Percentiles rank a stretch among this genome's conserved stretches.
Conservation (phyloP, 2,888 invertebrate genomes). For the Stomorhina lunata region DNA sequence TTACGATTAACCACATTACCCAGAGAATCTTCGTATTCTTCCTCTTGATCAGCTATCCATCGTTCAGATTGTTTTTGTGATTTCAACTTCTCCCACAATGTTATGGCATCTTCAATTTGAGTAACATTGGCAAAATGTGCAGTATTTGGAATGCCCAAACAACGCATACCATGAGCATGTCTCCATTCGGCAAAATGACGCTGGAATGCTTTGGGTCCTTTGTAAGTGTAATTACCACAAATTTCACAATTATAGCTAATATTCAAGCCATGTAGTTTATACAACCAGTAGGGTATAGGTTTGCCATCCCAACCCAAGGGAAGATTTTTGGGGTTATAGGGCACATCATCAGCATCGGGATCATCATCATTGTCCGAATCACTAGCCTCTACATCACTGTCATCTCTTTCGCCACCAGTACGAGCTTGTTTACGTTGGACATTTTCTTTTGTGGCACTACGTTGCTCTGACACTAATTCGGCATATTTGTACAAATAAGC, state of each 20-base stretch:
- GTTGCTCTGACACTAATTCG: conserved; percentile 90
- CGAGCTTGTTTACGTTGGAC: conserved; percentile 98
- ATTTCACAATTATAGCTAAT: conserved; percentile 99
- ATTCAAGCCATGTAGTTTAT: conserved; percentile 98
- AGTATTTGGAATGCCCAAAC: conserved; percentile 99
- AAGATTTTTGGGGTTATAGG: conserved; percentile 99
- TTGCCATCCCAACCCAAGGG: conserved; percentile 99
- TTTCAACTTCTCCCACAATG: conserved; percentile 98
- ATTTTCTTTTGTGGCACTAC: conserved; percentile 97
- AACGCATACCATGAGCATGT: conserved; percentile 97
- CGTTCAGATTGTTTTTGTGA: conserved; percentile 96
- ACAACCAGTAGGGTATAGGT: conserved; percentile 97
- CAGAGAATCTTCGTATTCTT: conserved; percentile 98
- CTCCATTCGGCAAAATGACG: conserved; percentile 98
- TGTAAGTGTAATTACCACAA: conserved; percentile 99
- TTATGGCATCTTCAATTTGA: conserved; percentile 98
- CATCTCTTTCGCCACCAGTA: conserved; percentile 94
- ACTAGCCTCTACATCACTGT: conserved; percentile 94
- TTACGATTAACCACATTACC: conserved; percentile 99
- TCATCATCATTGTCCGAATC: conserved; percentile 90
- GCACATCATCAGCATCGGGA: conserved; percentile 93
- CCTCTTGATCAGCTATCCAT: conserved; percentile 97
- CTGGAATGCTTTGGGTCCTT: conserved; percentile 99
- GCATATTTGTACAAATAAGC: conserved; percentile 94
- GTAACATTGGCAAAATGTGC: conserved; percentile 99